phyloP scores from a whole-genome alignment of 1,140 invertebrate genomes.

The Drosophila ohnishii region DNA sequence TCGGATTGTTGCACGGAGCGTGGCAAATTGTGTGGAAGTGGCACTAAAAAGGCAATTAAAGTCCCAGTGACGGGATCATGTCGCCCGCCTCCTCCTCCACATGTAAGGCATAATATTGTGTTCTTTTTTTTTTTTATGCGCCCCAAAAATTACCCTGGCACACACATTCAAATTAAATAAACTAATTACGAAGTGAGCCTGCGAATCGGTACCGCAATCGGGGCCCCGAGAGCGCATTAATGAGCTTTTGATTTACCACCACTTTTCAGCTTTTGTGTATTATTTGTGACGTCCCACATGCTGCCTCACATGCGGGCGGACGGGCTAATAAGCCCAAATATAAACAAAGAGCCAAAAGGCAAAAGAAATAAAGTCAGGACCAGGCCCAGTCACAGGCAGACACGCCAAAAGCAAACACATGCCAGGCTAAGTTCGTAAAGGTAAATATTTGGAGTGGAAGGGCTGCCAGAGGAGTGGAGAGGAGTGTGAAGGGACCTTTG shows the following conservation, averaged over 20 bases:
- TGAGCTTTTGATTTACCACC: constrained; percentile 73
- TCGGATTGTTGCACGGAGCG: constrained; percentile 78
- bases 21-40: constrained; percentile 81
- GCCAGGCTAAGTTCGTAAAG: constrained; percentile 25
- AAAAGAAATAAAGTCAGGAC: constrained; percentile 46
- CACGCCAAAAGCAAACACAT: constrained; percentile 71
- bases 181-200: constrained; percentile 61
- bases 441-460: constrained; percentile 40
- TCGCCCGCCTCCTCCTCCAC: constrained; percentile 49
- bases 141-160: constrained; percentile 20
- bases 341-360: constrained; percentile 47
- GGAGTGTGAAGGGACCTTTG: constrained; percentile 16
- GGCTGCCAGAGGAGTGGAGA: not conserved
- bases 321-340: constrained; percentile 69
- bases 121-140: constrained; percentile 35
- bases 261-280: constrained; percentile 45
- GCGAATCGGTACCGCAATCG: constrained; percentile 14
- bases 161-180: constrained; percentile 71
- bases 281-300: constrained; percentile 27
- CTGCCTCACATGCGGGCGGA: constrained; percentile 26
- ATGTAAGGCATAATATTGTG: constrained; percentile 52
- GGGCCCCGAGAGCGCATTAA: constrained; percentile 55
- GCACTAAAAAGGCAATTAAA: constrained; percentile 82
- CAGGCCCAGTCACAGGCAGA: constrained; percentile 26
- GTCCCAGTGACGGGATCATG: constrained; percentile 53